Evolutionary conservation across 92 coral and sea anemone species (phyloP).

Genomic region (Phenganax subtilis): DNA sequence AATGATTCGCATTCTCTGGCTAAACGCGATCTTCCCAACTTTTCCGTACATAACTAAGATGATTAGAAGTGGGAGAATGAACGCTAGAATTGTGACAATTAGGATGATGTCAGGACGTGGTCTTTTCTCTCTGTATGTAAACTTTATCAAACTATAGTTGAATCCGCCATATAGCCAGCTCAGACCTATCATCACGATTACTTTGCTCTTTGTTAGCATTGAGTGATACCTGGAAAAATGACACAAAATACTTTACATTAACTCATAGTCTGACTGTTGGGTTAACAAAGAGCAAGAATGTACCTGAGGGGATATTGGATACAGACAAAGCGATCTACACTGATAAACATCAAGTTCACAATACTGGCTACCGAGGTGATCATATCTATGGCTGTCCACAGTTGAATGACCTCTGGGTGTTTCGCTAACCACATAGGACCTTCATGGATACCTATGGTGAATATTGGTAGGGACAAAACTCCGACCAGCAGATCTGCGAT

Average conservation of each 20-base stretch:
- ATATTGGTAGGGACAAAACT: slow-evolving; percentile 24
- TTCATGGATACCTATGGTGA: slow-evolving; percentile 13
- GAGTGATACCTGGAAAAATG: slow-evolving; percentile 5
- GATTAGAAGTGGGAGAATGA: slow-evolving; percentile 19
- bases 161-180: slow-evolving; percentile 28
- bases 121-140: slow-evolving; percentile 1
- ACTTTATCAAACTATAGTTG: slow-evolving; percentile 9
- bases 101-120: slow-evolving; percentile 22
- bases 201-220: slow-evolving; percentile 7
- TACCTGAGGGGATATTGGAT: slow-evolving; percentile 29
- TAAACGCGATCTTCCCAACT: slow-evolving; percentile 22
- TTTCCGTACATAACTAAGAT: slow-evolving; percentile 15
- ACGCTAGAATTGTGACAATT: slow-evolving; percentile 11
- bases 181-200: slow-evolving; percentile 4
- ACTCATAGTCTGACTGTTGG: neutral
- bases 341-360: slow-evolving; percentile 26
- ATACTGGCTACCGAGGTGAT: slow-evolving; percentile 34
- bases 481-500: slow-evolving; percentile 33
- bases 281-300: neutral
- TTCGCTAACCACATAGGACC: neutral
- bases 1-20: slow-evolving; percentile 29
- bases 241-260: neutral
- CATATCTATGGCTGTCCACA: slow-evolving; percentile 31
- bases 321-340: slow-evolving; percentile 35
- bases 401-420: slow-evolving; percentile 1